Evolutionary conservation across 2,797 vertebrate species (phyloP).

Genomic region (Bradypodion ventrale): DNA sequence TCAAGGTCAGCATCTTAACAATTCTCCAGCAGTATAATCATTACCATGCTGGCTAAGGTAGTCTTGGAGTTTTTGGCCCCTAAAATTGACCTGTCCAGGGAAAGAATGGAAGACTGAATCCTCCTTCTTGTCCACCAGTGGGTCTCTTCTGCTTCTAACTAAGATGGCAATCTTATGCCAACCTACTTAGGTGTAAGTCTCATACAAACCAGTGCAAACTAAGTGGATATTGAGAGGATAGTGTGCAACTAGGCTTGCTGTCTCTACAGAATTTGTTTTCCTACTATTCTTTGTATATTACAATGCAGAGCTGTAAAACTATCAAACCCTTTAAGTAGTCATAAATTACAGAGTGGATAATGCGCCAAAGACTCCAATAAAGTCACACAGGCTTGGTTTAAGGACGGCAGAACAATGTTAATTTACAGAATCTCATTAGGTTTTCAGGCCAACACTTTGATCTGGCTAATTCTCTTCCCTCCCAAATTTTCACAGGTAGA

Average conservation of each 20-base stretch:
- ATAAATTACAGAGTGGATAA: conserved; percentile 55
- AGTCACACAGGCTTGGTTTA: conserved; percentile 68
- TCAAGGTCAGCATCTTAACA: no score
- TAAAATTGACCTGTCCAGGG: no score
- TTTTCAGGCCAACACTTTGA: conserved; percentile 55
- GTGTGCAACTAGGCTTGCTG: neutral
- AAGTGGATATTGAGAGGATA: neutral
- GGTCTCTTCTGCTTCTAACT: neutral
- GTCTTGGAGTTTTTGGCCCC: no score
- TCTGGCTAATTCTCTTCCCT: neutral
- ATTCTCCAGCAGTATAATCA: no score
- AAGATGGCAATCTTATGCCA: neutral
- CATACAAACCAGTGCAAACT: no score
- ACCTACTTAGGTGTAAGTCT: no score
- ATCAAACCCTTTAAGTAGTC: conserved; percentile 50
- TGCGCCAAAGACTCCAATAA: conserved; percentile 60
- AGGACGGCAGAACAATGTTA: conserved; percentile 64
- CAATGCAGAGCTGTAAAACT: conserved; percentile 10
- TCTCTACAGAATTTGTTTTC: neutral
- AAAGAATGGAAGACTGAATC: neutral
- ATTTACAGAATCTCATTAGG: conserved; percentile 68
- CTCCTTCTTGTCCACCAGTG: neutral
- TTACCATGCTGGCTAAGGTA: no score
- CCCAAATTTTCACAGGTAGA: neutral
- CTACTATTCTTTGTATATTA: conserved; percentile 5